These are phyloP conservation scores for Mastomys natalensis DNA, from an alignment of 2,113 vertebrate species.

Conservation along the genomic window DNA sequence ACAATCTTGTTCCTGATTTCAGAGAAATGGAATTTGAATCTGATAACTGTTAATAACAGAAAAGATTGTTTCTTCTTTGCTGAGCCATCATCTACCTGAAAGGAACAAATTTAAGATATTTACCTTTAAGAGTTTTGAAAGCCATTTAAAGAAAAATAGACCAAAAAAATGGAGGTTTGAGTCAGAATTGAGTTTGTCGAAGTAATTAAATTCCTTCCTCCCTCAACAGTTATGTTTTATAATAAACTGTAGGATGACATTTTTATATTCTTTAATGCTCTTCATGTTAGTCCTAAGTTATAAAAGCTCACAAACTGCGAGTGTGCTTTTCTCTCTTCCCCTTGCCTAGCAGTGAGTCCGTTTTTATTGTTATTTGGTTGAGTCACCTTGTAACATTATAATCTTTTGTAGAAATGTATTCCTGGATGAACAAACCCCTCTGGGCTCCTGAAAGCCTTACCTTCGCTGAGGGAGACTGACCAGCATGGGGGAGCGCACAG, in stretches of 20 bases:
- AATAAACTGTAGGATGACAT: neutral
- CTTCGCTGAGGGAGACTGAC: constrained; percentile 57
- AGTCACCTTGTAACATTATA: neutral
- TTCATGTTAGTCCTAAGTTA: neutral
- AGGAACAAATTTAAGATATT: neutral
- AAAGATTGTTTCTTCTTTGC: neutral
- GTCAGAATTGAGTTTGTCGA: neutral
- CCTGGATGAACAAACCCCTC: neutral
- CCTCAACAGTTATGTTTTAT: neutral
- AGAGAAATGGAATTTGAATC: constrained; percentile 28
- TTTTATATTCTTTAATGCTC: neutral
- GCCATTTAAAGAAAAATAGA: neutral
- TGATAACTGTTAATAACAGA: neutral
- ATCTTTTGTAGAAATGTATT: neutral
- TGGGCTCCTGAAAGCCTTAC: constrained; percentile 35
- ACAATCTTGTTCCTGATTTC: neutral
- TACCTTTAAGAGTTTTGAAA: neutral
- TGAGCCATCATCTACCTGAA: neutral
- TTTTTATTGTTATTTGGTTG: neutral
- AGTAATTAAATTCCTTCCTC: neutral
- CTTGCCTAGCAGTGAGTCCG: neutral
- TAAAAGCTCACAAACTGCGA: neutral
- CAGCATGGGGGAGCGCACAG: constrained; percentile 16
- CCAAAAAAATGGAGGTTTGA: neutral
- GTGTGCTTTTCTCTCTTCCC: neutral